Evolutionary conservation across 2,888 invertebrate genomes (phyloP).

Genomic region (Cancer borealis): DNA sequence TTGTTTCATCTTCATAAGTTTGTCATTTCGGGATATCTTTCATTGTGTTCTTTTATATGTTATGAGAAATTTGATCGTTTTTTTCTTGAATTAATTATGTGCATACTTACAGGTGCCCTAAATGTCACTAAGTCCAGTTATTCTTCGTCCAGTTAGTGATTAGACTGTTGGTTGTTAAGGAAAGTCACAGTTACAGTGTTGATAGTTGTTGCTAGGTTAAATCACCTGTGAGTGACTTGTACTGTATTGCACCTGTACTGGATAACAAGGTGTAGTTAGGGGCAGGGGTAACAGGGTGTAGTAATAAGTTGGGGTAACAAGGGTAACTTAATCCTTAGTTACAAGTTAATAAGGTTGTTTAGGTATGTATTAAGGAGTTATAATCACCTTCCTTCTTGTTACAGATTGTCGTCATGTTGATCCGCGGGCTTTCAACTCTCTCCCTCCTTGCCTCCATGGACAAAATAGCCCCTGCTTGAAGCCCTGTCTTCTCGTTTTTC

Average conservation of each 20-base stretch:
- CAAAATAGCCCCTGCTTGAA: conserved; percentile 71
- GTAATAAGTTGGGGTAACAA: too few species aligned
- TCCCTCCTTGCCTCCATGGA: conserved; percentile 66
- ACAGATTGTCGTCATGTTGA: conserved; percentile 63
- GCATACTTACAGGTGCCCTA: too few species aligned
- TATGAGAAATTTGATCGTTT: too few species aligned
- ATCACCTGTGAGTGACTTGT: too few species aligned
- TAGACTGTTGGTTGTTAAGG: too few species aligned
- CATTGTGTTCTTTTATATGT: too few species aligned
- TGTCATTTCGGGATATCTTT: too few species aligned
- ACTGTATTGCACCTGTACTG: neutral
- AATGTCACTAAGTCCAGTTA: neutral
- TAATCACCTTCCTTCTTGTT: conserved; percentile 40
- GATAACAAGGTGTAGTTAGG: neutral
- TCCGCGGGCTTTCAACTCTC: conserved; percentile 51
- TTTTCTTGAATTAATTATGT: too few species aligned
- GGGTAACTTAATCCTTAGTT: neutral
- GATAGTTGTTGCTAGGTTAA: too few species aligned
- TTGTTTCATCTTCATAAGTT: too few species aligned
- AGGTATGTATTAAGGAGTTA: neutral
- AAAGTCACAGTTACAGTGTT: too few species aligned
- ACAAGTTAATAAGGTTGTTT: neutral
- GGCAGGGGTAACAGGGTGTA: neutral
- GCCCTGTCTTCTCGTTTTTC: neutral
- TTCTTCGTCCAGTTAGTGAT: neutral